These are phyloP conservation scores for Sciurus vulgaris DNA, from an alignment of 2,797 vertebrate genomes.

Conservation along the genomic window DNA sequence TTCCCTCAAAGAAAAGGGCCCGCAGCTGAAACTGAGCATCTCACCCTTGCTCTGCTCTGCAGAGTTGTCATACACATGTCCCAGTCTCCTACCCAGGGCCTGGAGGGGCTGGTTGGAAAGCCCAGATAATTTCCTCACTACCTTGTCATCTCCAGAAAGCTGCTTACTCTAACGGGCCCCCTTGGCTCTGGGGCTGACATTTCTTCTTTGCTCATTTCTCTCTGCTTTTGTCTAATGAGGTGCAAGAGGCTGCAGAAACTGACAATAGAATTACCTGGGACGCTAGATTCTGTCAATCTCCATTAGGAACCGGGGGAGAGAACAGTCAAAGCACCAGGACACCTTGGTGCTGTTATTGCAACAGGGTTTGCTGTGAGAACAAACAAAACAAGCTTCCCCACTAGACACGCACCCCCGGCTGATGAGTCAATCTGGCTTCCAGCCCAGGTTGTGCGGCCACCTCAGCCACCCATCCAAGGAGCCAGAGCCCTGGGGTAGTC, in stretches of 20 bases:
- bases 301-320: constrained; percentile 74
- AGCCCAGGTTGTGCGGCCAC: background rate
- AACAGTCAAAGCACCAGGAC: constrained; percentile 41
- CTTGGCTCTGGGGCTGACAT: constrained; percentile 29
- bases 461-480: background rate
- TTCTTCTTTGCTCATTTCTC: constrained; percentile 63
- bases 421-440: constrained; percentile 48
- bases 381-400: constrained; percentile 19
- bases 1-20: background rate
- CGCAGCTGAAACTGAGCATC: background rate
- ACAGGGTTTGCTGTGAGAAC: background rate
- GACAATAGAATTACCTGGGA: constrained; percentile 79
- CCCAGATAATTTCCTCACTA: background rate
- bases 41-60: rapidly evolving
- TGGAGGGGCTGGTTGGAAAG: background rate
- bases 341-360: constrained; percentile 54
- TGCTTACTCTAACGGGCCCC: background rate
- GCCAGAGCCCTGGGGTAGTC: background rate
- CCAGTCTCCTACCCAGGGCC: background rate
- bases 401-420: background rate
- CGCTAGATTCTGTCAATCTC: constrained; percentile 77
- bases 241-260: constrained; percentile 70
- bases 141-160: constrained; percentile 52
- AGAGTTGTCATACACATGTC: rapidly evolving
- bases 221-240: constrained; percentile 79